A percentile compares a stretch with the other conserved stretches of the same genome.
Evolutionary conservation across 2,797 vertebrate species (phyloP).

Genomic region (Coendou prehensilis): DNA sequence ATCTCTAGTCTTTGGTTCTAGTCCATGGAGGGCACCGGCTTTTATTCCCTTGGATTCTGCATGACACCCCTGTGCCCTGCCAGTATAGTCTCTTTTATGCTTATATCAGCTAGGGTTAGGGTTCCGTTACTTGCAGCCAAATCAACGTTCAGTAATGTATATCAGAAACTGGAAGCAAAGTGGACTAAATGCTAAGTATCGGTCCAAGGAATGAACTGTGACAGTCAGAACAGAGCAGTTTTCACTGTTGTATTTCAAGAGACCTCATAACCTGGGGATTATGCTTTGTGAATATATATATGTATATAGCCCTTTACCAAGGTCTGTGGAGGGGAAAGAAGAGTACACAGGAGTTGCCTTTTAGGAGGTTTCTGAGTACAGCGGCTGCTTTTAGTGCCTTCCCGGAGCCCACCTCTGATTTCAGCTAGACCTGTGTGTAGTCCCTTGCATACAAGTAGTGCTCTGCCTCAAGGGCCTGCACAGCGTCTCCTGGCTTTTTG

Average conservation of each 20-base stretch:
- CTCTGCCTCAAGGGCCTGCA: not conserved
- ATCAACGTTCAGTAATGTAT: not conserved
- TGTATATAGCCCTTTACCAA: not conserved
- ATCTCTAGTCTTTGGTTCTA: not conserved
- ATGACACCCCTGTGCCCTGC: not conserved
- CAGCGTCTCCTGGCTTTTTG: constrained; percentile 14
- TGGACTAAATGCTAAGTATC: not conserved
- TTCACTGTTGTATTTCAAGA: not conserved
- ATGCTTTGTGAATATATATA: not conserved
- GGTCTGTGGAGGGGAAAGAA: not conserved
- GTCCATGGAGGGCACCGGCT: not conserved
- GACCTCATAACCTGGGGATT: not conserved
- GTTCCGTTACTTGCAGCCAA: not conserved
- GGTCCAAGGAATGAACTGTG: not conserved
- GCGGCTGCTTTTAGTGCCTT: not conserved
- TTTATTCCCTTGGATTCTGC: not conserved
- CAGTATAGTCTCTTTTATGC: not conserved
- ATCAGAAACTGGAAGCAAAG: not conserved
- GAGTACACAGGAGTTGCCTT: not conserved
- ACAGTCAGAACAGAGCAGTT: not conserved
- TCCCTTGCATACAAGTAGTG: no score
- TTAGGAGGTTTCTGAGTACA: not conserved
- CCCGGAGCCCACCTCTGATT: not conserved
- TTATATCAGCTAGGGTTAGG: not conserved
- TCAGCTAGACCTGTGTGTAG: not conserved